These are phyloP conservation scores for Fregata magnificens DNA, from an alignment of 2,113 vertebrate species.

Conservation along the genomic window DNA sequence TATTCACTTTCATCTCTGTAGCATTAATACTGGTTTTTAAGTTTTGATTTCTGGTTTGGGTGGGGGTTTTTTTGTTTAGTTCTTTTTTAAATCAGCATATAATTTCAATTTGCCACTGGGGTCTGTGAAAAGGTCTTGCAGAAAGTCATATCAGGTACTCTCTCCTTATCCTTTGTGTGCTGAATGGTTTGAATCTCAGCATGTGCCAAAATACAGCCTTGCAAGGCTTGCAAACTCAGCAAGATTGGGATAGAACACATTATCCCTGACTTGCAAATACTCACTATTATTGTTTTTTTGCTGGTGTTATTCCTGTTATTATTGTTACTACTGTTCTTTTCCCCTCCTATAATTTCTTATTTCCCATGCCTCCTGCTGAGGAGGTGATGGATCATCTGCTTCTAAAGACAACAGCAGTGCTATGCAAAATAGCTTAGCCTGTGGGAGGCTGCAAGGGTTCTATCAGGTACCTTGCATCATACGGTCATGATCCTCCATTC, in stretches of 20 bases:
- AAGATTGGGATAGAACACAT: not conserved
- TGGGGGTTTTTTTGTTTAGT: not conserved
- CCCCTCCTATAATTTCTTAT: not conserved
- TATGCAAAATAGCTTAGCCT: not conserved
- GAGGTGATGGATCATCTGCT: not conserved
- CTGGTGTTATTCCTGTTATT: not conserved
- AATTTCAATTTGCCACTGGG: not conserved
- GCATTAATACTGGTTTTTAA: not conserved
- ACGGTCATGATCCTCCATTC: not conserved
- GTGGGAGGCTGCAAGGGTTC: not conserved
- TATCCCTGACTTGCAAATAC: constrained; percentile 10
- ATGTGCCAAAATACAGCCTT: not conserved
- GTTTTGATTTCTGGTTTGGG: not conserved
- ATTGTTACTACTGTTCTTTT: not conserved
- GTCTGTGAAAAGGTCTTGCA: not conserved
- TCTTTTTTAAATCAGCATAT: not conserved
- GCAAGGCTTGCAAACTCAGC: not conserved
- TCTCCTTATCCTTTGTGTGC: not conserved
- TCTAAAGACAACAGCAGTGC: not conserved
- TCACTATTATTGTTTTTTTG: not conserved
- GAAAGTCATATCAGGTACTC: not conserved
- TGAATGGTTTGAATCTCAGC: not conserved
- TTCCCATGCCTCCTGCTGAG: not conserved
- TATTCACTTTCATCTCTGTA: not conserved
- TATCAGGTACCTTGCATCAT: not conserved